Evolutionary conservation across 2,797 vertebrate genomes (phyloP).

Genomic region (Hydrocynus forskahlii): DNA sequence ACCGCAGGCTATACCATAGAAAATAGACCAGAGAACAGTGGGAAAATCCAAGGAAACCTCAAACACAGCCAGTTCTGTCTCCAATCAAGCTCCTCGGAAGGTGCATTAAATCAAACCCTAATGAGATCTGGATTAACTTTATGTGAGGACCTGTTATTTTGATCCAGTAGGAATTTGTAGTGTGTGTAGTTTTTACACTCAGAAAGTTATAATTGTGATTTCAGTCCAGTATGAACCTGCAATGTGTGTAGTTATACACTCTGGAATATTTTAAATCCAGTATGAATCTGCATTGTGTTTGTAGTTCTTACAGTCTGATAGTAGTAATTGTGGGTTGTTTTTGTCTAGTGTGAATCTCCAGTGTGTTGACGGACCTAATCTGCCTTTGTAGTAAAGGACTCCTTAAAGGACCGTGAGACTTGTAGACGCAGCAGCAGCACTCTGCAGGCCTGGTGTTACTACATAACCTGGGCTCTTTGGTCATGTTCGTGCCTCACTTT

Average conservation of each 20-base stretch:
- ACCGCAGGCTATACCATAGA: constrained; percentile 27
- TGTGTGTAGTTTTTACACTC: background rate
- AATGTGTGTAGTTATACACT: no score
- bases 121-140: background rate
- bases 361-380: background rate
- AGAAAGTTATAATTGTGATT: background rate
- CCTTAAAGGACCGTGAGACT: background rate
- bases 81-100: constrained; percentile 47
- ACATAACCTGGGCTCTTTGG: constrained; percentile 75
- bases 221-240: background rate
- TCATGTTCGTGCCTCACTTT: constrained; percentile 64
- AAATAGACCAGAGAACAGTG: constrained; percentile 15
- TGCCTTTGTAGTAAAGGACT: constrained; percentile 19
- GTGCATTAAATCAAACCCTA: constrained; percentile 38
- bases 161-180: background rate
- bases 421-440: constrained; percentile 5
- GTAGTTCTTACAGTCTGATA: background rate
- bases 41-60: constrained; percentile 30
- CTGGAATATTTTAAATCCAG: no score
- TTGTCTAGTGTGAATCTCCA: background rate
- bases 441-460: constrained; percentile 61
- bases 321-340: background rate
- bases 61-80: constrained; percentile 42
- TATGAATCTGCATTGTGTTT: no score
- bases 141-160: background rate